A percentile compares a stretch with the other conserved stretches of the same genome.
Conservation (phyloP, 37 sponge, comb jelly and placozoan genomes). For the Tethya wilhelma region DNA sequence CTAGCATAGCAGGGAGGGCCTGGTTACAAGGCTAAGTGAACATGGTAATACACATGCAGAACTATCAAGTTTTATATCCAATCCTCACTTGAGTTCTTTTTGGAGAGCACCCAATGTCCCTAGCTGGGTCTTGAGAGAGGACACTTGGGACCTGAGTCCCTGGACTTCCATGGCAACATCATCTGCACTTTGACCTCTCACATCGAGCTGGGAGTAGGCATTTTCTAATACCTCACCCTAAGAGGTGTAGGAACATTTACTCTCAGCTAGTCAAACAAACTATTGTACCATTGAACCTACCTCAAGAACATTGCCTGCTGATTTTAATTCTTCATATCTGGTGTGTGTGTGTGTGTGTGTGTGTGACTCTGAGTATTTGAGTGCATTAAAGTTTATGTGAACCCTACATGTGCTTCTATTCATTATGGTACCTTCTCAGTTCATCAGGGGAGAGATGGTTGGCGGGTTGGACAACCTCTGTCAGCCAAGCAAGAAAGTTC, state of each 20-base stretch:
- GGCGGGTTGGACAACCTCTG: not conserved
- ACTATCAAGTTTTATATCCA: not conserved
- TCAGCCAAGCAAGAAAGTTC: constrained; percentile 18
- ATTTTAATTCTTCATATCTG: constrained; percentile 42
- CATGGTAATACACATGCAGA: too few relatives aligned
- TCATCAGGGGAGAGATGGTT: constrained; percentile 29
- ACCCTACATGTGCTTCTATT: not conserved
- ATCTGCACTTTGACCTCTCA: not conserved
- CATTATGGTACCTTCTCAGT: not conserved
- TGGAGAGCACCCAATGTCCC: constrained; percentile 24
- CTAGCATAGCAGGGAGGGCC: too few relatives aligned
- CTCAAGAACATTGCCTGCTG: constrained; percentile 5
- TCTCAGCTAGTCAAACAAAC: not conserved
- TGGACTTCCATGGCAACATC: constrained; percentile 20
- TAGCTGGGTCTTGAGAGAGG: constrained; percentile 44
- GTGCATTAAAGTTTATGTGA: not conserved
- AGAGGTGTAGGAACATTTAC: not conserved
- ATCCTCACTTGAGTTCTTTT: constrained; percentile 16
- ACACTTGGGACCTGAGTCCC: not conserved
- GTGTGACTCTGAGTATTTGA: not conserved
- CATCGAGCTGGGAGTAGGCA: not conserved
- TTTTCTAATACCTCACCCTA: constrained; percentile 15
- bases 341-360: not conserved
- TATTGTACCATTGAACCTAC: too few relatives aligned
- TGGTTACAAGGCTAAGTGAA: too few relatives aligned